These are phyloP conservation scores for Thyatira batis DNA, from an alignment of 2,888 invertebrate genomes.

Conservation along the genomic window DNA sequence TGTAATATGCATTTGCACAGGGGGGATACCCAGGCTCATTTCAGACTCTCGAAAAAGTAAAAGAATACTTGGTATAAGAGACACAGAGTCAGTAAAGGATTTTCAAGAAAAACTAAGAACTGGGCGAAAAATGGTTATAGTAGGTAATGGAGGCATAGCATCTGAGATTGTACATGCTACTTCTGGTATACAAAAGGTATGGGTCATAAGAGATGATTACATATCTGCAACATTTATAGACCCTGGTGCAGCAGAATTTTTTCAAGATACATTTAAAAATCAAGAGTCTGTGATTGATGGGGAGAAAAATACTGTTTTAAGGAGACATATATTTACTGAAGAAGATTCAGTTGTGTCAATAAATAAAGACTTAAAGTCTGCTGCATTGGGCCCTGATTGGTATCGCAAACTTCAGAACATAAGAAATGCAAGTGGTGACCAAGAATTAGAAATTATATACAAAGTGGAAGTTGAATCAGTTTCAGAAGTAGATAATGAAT, in stretches of 20 bases:
- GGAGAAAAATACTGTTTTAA: slow-evolving; percentile 59
- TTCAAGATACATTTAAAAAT: slow-evolving; percentile 80
- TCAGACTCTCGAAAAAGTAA: slow-evolving; percentile 80
- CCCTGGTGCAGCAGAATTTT: slow-evolving; percentile 97
- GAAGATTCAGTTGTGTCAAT: slow-evolving; percentile 66
- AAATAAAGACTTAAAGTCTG: slow-evolving; percentile 84
- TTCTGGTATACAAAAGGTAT: slow-evolving; percentile 91
- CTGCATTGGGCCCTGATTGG: slow-evolving; percentile 99
- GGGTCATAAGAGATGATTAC: slow-evolving; percentile 96
- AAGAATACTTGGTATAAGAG: slow-evolving; percentile 93
- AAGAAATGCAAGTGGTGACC: slow-evolving; percentile 77
- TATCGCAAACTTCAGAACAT: slow-evolving; percentile 84
- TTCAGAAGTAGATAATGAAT: slow-evolving; percentile 64
- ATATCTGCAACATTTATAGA: slow-evolving; percentile 98
- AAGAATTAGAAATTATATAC: slow-evolving; percentile 84
- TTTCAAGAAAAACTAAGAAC: slow-evolving; percentile 87
- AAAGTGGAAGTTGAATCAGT: slow-evolving; percentile 80
- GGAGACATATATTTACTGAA: slow-evolving; percentile 87
- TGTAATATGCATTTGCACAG: slow-evolving; percentile 94
- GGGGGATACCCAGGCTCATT: slow-evolving; percentile 92
- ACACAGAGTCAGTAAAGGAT: slow-evolving; percentile 94
- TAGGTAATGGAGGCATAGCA: slow-evolving; percentile 99
- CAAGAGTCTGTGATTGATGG: slow-evolving; percentile 29
- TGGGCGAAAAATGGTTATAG: slow-evolving; percentile 89
- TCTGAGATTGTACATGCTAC: slow-evolving; percentile 97